phyloP scores from a whole-genome alignment of 2,797 vertebrate species.

The Adrianichthys oophorus region DNA sequence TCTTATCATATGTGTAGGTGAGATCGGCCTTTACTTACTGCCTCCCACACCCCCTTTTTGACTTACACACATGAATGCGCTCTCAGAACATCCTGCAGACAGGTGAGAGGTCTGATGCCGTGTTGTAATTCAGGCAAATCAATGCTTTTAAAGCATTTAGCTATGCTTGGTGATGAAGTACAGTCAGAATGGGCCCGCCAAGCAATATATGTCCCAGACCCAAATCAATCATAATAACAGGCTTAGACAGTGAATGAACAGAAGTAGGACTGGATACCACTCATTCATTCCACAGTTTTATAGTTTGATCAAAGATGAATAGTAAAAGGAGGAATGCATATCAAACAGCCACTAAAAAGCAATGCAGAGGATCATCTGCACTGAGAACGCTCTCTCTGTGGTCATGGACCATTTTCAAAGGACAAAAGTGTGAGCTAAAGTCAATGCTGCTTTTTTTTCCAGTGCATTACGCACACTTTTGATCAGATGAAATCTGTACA shows the following conservation, averaged over 20 bases:
- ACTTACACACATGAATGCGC: conserved; percentile 7
- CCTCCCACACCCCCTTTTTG: conserved; percentile 15
- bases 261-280: conserved; percentile 54
- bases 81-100: conserved; percentile 32
- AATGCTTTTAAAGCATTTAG: conserved; percentile 98
- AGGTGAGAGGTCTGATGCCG: conserved; percentile 70
- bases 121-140: conserved; percentile 94
- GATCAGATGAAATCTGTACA: too few species aligned
- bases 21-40: conserved; percentile 83
- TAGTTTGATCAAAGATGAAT: conserved; percentile 63
- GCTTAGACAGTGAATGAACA: conserved; percentile 59
- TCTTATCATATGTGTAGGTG: conserved; percentile 82
- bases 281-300: conserved; percentile 55
- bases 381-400: background rate
- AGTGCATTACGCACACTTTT: too few species aligned
- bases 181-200: conserved; percentile 89
- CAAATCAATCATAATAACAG: conserved; percentile 88
- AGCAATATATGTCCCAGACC: conserved; percentile 84
- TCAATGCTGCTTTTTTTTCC: background rate
- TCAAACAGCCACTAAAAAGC: conserved; percentile 22
- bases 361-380: conserved; percentile 4
- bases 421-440: background rate
- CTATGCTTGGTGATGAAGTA: conserved; percentile 90
- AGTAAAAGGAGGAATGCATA: conserved; percentile 38
- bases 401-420: background rate